Base-by-base conservation (phyloP, 2,888 invertebrate species). In the Ectobius pallidus region DNA sequence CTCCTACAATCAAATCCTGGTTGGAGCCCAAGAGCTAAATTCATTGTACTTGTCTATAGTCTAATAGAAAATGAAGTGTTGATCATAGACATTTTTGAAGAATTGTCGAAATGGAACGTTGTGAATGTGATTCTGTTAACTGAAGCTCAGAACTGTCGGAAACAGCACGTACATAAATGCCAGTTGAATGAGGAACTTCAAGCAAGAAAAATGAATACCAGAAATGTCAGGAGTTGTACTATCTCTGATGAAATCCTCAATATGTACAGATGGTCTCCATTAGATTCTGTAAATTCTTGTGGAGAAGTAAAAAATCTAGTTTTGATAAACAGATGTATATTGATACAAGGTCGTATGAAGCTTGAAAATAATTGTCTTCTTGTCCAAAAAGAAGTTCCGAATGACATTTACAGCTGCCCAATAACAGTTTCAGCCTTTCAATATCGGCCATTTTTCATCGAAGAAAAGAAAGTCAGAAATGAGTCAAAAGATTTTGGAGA, bases 21-120 rank as follows among this genome's bases (percentile, higher is more conserved):
- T 9, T 61, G 61, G 61, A 61, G 30, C 6, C 61, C 61, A n/a
- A 14, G 61, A 27, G 61, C 61, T 30, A 61, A 61, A 14, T 61
- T 61, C n/a, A 30, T n/a, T 16, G 30, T 61, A 16, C 0, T 14
- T n/a, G 2, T 4, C 44, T 44, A n/a, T 9, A 3, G 2, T 44
- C 11, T n/a, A 4, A 44, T 2, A 9, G n/a, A 44, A 4, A 2
- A 3, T 2, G n/a, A 27, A 1, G 18, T 14, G 22, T 16, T n/a
- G 3, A 30, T 61, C 16, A 2, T 9, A 0, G 61, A 61, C 14
- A 18, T 61, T 61, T 61, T 61, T 11, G 30, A 11, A 27, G 61
- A 61, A 27, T 1, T 61, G 27, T 61, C n/a, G 27, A 25, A 30
- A 3, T 30, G 61, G n/a, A 27, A 61, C 3, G 16, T 27, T 4